Conservation (phyloP, 2,888 invertebrate species). For the Noctuana brunneofusca region DNA sequence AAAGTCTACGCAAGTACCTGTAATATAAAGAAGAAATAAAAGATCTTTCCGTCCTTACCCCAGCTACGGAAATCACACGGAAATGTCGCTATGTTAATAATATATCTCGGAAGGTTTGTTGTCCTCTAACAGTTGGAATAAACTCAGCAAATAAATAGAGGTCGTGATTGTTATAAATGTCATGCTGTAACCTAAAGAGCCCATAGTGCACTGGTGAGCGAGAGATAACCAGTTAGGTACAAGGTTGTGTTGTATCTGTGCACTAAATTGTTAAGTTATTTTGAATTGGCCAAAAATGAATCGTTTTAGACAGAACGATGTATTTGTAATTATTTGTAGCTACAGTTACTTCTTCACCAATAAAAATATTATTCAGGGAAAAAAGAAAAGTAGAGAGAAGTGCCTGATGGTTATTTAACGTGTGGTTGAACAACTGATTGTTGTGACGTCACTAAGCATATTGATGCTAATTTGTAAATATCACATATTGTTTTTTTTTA, state of each 20-base stretch:
- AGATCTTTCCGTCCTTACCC: background rate
- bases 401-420: no score
- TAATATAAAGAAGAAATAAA: no score
- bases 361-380: no score
- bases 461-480: no score
- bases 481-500: no score
- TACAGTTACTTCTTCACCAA: no score
- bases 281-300: background rate
- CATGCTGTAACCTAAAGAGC: slow-evolving; percentile 19
- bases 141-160: background rate
- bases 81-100: background rate
- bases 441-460: no score
- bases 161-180: slow-evolving; percentile 28
- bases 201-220: slow-evolving; percentile 8
- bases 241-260: slow-evolving; percentile 18
- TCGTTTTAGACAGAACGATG: no score
- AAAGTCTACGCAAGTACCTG: no score
- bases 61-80: background rate
- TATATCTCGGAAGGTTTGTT: background rate
- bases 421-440: no score
- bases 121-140: background rate
- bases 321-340: no score
- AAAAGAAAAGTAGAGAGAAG: no score
- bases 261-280: slow-evolving; percentile 7
- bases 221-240: slow-evolving; percentile 26